Evolutionary conservation across 2,113 vertebrate genomes (phyloP).

Genomic region (Anoura caudifer): DNA sequence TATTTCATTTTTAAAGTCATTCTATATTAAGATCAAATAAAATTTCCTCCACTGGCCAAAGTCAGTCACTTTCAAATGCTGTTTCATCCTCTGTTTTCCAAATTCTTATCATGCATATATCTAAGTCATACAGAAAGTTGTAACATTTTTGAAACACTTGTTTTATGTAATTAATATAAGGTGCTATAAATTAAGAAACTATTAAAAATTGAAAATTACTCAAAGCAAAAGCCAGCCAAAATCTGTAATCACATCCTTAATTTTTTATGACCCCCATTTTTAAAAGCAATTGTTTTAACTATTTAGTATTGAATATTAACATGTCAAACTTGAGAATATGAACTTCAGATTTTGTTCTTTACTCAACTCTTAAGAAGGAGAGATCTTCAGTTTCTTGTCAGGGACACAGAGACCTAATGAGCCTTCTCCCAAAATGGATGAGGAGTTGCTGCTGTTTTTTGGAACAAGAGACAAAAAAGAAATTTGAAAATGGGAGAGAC

Average conservation of each 20-base stretch:
- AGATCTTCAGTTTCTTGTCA: neutral
- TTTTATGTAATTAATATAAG: neutral
- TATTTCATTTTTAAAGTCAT: constrained; percentile 42
- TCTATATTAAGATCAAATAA: constrained; percentile 36
- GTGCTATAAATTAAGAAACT: neutral
- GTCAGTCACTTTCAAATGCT: neutral
- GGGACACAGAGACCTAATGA: neutral
- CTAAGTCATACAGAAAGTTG: neutral
- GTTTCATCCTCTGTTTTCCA: neutral
- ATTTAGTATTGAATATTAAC: neutral
- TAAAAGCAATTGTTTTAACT: neutral
- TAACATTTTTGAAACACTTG: neutral
- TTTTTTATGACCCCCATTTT: neutral
- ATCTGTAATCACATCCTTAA: neutral
- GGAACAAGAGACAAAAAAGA: neutral
- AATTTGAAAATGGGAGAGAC: neutral
- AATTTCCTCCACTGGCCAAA: constrained; percentile 22
- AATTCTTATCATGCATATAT: neutral
- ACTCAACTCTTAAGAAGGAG: neutral
- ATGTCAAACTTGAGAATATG: neutral
- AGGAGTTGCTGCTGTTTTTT: neutral
- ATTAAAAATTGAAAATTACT: neutral
- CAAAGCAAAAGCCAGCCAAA: neutral
- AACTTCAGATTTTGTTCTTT: neutral
- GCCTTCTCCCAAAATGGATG: neutral